phyloP scores from a whole-genome alignment of 2,113 vertebrate genomes.

The Perca schrenkii region DNA sequence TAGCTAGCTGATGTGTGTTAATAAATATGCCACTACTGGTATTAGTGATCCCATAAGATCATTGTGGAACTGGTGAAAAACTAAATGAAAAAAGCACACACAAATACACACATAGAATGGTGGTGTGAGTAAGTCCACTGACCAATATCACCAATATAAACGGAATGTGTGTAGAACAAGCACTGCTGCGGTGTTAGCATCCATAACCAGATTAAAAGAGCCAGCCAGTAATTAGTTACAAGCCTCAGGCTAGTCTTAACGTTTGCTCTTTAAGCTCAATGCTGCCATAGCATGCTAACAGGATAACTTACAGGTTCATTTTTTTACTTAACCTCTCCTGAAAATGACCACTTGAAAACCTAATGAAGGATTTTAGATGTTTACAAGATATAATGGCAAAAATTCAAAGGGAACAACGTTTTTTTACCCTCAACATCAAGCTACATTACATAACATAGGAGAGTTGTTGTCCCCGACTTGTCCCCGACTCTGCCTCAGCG shows the following conservation, averaged over 20 bases:
- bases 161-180: neutral
- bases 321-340: neutral
- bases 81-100: neutral
- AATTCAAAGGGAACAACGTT: neutral
- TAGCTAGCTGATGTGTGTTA: neutral
- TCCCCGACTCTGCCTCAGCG: neutral
- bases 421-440: neutral
- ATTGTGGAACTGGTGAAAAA: neutral
- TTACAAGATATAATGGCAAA: neutral
- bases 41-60: neutral
- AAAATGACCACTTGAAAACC: neutral
- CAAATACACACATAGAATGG: neutral
- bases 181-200: neutral
- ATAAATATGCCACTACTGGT: neutral
- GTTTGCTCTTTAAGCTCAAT: neutral
- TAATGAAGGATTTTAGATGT: neutral
- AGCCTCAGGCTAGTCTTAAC: neutral
- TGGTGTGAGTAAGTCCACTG: neutral
- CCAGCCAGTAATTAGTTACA: neutral
- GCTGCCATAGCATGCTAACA: neutral
- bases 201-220: slow-evolving; percentile 2
- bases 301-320: neutral
- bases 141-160: neutral
- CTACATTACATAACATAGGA: neutral
- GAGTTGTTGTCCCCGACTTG: neutral